Conservation (phyloP, 2,113 vertebrate species). For the Nymphicus hollandicus region DNA sequence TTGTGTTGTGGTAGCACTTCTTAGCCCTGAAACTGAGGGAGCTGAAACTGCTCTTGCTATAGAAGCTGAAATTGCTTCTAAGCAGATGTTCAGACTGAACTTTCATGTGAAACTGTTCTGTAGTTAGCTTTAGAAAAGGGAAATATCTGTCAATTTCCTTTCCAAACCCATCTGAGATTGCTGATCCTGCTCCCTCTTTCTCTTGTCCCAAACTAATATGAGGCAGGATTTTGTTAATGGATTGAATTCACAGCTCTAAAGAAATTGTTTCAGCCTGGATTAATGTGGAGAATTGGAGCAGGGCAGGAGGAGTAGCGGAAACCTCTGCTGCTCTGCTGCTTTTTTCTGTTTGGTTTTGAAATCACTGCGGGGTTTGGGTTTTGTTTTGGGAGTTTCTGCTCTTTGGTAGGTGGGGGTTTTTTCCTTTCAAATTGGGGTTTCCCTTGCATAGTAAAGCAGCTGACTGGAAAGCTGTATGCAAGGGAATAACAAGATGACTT, state of each 20-base stretch:
- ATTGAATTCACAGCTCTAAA: neutral
- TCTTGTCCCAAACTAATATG: neutral
- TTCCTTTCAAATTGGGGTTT: neutral
- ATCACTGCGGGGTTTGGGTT: neutral
- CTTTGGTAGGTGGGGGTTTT: too few relatives aligned
- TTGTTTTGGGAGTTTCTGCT: neutral
- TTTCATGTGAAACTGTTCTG: neutral
- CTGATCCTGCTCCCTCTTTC: neutral
- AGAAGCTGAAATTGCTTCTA: neutral
- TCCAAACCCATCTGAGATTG: neutral
- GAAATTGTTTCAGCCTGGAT: neutral
- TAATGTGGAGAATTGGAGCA: neutral
- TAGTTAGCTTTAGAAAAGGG: neutral
- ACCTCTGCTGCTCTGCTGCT: neutral
- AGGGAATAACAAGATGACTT: neutral
- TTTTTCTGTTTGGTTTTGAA: neutral
- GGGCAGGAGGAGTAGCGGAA: neutral
- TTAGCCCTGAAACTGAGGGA: neutral
- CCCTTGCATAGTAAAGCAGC: neutral
- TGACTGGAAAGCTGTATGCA: neutral
- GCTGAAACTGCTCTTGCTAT: neutral
- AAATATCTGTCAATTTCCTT: neutral
- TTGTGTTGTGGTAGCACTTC: neutral
- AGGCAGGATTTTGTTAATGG: neutral
- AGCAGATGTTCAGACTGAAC: neutral